Conservation (phyloP, 1,140 invertebrate species). For the Rhyacophila brunnea region DNA sequence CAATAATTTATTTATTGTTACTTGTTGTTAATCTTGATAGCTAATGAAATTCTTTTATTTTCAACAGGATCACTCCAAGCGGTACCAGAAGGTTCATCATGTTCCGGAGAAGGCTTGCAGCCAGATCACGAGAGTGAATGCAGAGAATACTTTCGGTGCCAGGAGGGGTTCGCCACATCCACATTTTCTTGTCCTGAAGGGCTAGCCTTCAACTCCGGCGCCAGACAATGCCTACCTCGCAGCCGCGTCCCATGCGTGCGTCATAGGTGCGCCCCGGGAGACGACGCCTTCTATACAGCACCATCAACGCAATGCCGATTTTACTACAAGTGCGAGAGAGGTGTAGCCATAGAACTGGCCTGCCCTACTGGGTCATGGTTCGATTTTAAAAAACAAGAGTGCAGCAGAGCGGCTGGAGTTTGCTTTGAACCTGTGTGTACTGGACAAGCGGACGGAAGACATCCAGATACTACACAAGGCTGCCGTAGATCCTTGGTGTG, state of each 20-base stretch:
- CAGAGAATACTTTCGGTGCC: conserved; percentile 21
- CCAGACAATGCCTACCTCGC: conserved; percentile 44
- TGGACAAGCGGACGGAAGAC: conserved; percentile 41
- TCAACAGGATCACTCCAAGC: not conserved
- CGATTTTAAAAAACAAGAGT: conserved; percentile 36
- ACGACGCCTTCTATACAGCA: conserved; percentile 44
- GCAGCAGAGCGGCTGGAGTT: conserved; percentile 30
- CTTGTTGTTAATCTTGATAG: too few species aligned
- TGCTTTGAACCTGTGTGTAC: conserved; percentile 47
- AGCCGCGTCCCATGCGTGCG: conserved; percentile 42
- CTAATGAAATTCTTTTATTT: not conserved
- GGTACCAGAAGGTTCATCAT: conserved; percentile 1
- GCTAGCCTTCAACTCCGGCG: conserved; percentile 44
- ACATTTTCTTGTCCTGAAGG: conserved; percentile 43
- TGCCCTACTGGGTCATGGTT: conserved; percentile 41
- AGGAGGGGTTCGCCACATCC: conserved; percentile 31
- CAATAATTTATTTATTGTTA: not conserved
- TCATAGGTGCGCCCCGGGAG: conserved; percentile 41
- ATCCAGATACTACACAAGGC: conserved; percentile 40
- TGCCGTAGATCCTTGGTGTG: conserved; percentile 42
- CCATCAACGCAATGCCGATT: conserved; percentile 48
- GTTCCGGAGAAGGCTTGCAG: conserved; percentile 22
- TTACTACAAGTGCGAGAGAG: conserved; percentile 57
- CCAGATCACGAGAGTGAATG: conserved; percentile 23
- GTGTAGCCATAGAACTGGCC: conserved; percentile 42